Percentiles rank a stretch among this genome's conserved stretches.
phyloP scores from a whole-genome alignment of 2,888 invertebrate genomes.

The Athalia cordata region DNA sequence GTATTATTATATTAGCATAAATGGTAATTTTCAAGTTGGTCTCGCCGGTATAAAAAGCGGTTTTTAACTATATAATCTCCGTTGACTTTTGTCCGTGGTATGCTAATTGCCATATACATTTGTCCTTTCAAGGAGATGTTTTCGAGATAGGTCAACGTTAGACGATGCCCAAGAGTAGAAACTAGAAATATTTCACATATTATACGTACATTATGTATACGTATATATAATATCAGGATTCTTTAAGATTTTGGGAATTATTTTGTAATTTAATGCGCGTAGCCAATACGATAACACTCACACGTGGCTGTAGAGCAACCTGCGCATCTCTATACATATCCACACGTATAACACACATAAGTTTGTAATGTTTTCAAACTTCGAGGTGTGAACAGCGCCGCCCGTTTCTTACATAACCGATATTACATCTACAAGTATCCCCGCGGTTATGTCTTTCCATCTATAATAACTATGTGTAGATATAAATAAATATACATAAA shows the following conservation, averaged over 20 bases:
- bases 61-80: conserved; percentile 24
- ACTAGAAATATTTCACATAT: neutral
- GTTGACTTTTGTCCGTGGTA: conserved; percentile 35
- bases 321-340: neutral
- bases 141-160: conserved; percentile 32
- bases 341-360: neutral
- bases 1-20: conserved; percentile 30
- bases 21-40: conserved; percentile 29
- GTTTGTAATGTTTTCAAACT: conserved; percentile 4
- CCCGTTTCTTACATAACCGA: conserved; percentile 33
- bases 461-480: neutral
- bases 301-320: neutral
- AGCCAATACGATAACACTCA: neutral
- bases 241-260: conserved; percentile 1
- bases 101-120: conserved; percentile 37
- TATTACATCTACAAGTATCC: neutral
- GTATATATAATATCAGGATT: neutral
- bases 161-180: conserved; percentile 4
- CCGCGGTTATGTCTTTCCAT: conserved; percentile 1
- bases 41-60: conserved; percentile 29
- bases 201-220: neutral
- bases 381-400: conserved; percentile 18
- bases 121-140: conserved; percentile 38
- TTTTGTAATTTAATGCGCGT: conserved; percentile 16
- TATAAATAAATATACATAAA: conserved; percentile 10